Conservation (phyloP, 2,113 vertebrate genomes). For the Polyodon spathula region DNA sequence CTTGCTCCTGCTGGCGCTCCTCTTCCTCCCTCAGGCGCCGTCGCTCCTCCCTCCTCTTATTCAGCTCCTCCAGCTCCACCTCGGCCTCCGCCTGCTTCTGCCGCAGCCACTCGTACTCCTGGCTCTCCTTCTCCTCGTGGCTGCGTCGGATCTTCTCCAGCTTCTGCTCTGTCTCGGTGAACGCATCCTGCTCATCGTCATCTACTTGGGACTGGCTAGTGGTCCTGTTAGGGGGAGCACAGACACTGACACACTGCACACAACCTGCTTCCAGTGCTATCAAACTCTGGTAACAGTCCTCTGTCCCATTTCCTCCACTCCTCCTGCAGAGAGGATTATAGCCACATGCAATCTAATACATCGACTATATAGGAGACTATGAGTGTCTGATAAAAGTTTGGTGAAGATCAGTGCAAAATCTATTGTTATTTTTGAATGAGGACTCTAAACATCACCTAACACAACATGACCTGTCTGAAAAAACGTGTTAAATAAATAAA, state of each 20-base stretch:
- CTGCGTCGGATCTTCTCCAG: constrained; percentile 57
- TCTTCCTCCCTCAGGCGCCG: constrained; percentile 37
- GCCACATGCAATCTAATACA: too few relatives aligned
- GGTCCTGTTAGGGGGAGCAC: constrained; percentile 21
- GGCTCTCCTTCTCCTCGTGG: constrained; percentile 48
- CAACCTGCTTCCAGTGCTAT: not conserved
- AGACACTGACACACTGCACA: not conserved
- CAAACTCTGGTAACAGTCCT: too few relatives aligned
- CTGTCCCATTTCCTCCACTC: too few relatives aligned
- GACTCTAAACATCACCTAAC: too few relatives aligned
- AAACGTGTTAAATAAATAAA: too few relatives aligned
- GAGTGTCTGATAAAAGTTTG: too few relatives aligned
- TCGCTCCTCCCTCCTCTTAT: constrained; percentile 47
- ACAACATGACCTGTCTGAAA: too few relatives aligned
- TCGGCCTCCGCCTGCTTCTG: constrained; percentile 41
- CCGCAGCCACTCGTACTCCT: constrained; percentile 45
- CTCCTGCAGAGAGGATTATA: too few relatives aligned
- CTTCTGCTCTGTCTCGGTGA: constrained; percentile 47
- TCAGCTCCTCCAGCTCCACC: constrained; percentile 57
- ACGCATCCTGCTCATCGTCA: constrained; percentile 25
- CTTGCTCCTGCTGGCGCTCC: constrained; percentile 44
- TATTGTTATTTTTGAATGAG: too few relatives aligned
- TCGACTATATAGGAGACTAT: too few relatives aligned
- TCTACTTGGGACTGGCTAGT: constrained; percentile 16
- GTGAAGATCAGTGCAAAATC: too few relatives aligned